Evolutionary conservation across 1,140 invertebrate genomes (phyloP), one percentile per base, ranked within the genome.

Genomic region (Dreissena polymorpha): DNA sequence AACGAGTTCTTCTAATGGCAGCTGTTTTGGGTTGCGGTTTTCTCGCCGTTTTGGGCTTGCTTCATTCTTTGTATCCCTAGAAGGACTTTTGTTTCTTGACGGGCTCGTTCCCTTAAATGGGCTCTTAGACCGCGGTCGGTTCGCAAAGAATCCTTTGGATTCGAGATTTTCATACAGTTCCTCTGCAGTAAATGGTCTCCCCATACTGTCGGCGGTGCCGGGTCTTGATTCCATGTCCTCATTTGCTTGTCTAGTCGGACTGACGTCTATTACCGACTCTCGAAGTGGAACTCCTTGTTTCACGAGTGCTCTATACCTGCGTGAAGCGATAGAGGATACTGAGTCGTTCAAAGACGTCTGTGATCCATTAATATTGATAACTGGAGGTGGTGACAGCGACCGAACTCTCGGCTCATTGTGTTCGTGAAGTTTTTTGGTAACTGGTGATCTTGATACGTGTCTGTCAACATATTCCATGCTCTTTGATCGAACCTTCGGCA

Each of bases 251-350:
- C 57, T 63, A 16, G 57, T 57, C 55, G 64, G 79, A 55, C 71
- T 76, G 12, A 86, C 86, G 13, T 87, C 86, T n/a, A 91, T 86
- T 0, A 88, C 85, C 18, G 90, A 91, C 10, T 89, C 88, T 50
- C 89, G 60, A 14, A 91, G 49, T 12, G 90, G 89, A 63, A 91
- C 89, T 10, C 90, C 90, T 77, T 88, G 86, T 63, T 87, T 87
- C 12, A 87, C 78, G 3, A 91, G 83, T 86, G 90, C 89, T 25
- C 87, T 74, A 63, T 91, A 91, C 53, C 90, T 72, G 74, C 86
- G 86, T 0, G 83, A 86, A 21, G 89, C 90, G 13, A 57, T 74
- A 6, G 79, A 73, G 21, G 60, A 21, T 10, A 18, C 55, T 13
- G 68, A 70, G 16, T 49, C 68, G 25, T 18, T 50, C 2, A n/a